Base-by-base conservation (phyloP, 1,140 invertebrate species). In the Forficula auricularia region DNA sequence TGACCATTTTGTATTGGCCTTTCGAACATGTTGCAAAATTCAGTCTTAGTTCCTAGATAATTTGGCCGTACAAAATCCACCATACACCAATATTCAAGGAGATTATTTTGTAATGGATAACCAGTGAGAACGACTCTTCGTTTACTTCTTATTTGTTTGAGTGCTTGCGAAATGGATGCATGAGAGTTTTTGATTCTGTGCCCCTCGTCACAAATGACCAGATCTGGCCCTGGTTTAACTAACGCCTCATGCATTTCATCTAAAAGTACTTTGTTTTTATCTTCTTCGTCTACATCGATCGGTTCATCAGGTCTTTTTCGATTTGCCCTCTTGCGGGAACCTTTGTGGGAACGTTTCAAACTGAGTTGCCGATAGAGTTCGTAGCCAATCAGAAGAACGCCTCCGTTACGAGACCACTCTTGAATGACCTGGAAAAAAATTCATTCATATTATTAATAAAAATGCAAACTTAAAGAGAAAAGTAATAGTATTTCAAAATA, bases 101-200 rank as follows among this genome's bases (percentile, higher is more conserved):
- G 10, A 27, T 27, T 27, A 27, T 27, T 27, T 27, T 27, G 22
- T 6, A 27, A 10, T 27, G 22, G 22, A 27, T 94, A 94, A 13
- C 90, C 91, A 7, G 91, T 96, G 3, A 96, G 64, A 1, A 95
- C 88, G 15, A 96, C 75, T 40, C 90, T 67, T 18, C 90, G 68
- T 55, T 84, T 87, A 1, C 89, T 94, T 45, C 79, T 65, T 63
- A 96, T 90, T 52, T 87, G 81, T 59, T 92, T 94, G 12, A 96
- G 64, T 2, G 89, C 87, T 55, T 83, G 73, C 9, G 89, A 90
- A 48, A 90, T 91, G 42, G 86, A 87, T 6, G 91, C 88, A 53
- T 91, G 87, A 1, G 85, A 82, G 59, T 94, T 95, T 58, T 96
- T 96, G 32, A 96, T 94, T n/a, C 87, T 63, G 63, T 97, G 90